Percentiles rank a stretch among this genome's conserved stretches.
These are phyloP conservation scores for Xiphias gladius DNA, from an alignment of 2,113 vertebrate species.

Conservation along the genomic window DNA sequence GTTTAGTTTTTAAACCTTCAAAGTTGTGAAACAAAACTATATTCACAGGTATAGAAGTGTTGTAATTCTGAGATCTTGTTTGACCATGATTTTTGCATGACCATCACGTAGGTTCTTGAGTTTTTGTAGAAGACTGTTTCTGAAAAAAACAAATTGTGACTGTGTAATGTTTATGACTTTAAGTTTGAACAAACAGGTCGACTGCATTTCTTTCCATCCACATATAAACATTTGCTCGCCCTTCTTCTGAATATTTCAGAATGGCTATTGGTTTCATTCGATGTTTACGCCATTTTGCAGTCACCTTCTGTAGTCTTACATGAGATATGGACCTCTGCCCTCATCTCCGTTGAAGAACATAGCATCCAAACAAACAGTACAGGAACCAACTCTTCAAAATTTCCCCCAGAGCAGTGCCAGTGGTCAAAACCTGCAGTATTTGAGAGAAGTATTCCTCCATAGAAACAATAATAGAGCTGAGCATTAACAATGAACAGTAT, in stretches of 20 bases:
- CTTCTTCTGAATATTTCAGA: neutral
- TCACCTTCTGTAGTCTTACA: neutral
- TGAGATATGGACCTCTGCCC: neutral
- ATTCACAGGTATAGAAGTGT: too few species aligned
- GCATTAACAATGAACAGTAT: conserved; percentile 50
- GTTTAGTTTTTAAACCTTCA: too few species aligned
- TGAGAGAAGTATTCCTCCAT: neutral
- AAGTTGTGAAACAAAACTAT: too few species aligned
- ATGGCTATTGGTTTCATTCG: neutral
- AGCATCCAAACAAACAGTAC: neutral
- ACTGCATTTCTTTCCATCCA: neutral
- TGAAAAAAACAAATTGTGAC: too few species aligned
- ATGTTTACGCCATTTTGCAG: neutral
- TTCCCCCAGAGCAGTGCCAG: too few species aligned
- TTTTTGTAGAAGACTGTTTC: too few species aligned
- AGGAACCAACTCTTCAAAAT: neutral
- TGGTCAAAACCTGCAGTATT: too few species aligned
- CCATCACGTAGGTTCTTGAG: too few species aligned
- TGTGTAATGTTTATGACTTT: too few species aligned
- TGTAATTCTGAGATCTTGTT: too few species aligned
- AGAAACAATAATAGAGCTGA: conserved; percentile 33
- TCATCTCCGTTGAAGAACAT: neutral
- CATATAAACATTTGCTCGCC: neutral
- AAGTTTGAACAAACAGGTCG: neutral
- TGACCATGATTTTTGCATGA: too few species aligned